These are phyloP conservation scores for Manis javanica DNA, from an alignment of 2,797 vertebrate species.

Conservation along the genomic window DNA sequence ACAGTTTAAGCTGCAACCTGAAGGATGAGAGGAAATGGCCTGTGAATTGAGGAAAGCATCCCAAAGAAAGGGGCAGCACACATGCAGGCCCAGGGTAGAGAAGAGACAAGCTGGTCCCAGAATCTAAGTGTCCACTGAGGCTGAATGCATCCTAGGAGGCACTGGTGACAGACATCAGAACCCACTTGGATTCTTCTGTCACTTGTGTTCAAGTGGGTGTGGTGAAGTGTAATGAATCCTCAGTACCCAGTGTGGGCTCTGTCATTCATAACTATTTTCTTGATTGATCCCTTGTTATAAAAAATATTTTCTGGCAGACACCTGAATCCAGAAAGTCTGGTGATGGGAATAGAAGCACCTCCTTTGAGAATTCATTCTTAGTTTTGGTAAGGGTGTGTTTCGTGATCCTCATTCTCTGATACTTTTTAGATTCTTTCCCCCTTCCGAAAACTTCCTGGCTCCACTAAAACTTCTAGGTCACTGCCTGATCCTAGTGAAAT, in stretches of 20 bases:
- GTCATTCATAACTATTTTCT: constrained; percentile 26
- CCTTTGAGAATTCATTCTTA: neutral
- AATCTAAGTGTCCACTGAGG: constrained; percentile 5
- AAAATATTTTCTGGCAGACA: neutral
- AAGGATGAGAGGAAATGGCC: neutral
- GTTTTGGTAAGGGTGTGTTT: neutral
- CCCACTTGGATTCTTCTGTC: neutral
- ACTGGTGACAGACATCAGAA: neutral
- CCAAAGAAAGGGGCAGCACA: neutral
- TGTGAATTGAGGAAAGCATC: neutral
- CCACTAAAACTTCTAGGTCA: neutral
- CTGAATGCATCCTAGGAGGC: neutral
- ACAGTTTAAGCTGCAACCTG: neutral
- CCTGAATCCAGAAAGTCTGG: neutral
- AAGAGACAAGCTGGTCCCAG: neutral
- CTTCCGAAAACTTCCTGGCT: constrained; percentile 23
- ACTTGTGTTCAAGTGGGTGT: neutral
- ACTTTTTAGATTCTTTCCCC: neutral
- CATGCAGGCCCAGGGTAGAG: neutral
- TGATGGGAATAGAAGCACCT: neutral
- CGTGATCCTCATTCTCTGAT: neutral
- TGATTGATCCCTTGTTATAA: neutral
- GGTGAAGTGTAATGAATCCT: neutral
- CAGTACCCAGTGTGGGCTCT: neutral
- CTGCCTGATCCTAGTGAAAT: neutral